Base-by-base conservation (phyloP, 2,888 invertebrate species). In the Meiosimyza decipiens region DNA sequence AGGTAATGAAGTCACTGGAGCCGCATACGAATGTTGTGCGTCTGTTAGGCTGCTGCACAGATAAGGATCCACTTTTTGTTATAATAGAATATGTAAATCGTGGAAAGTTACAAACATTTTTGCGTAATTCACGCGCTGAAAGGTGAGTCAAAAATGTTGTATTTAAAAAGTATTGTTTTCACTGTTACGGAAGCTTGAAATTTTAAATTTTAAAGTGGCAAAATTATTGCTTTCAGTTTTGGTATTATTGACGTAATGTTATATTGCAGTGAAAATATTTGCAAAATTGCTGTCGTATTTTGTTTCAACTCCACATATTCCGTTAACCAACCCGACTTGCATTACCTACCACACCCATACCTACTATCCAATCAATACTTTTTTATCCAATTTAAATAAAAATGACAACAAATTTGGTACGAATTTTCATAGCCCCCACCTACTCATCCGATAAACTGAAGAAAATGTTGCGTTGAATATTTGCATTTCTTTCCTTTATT, bases 1-100 rank as follows among this genome's bases (percentile, higher is more conserved):
- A 93, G 82, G 95, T 97, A 49, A 96, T 97, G 96, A 97, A 97
- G 88, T 93, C 92, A 83, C 88, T 98, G 71, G 95, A 95, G 64
- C 92, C 93, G 0, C 97, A 98, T 89, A 93, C 94, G 1, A 97
- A 97, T 83, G 95, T 97, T 2, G 96, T 97, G 0, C 90, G 94
- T 51, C 89, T 97, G 28, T 88, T 97, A 49, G 97, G 95, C 2
- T 95, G 96, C 82, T 97, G 97, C 85, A 95, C 95, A 6, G 95
- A 96, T 79, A 94, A 92, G 87, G 97, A 96, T 84, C 97, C 97
- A 12, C 91, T 95, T 74, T 93, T 97, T 83, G 94, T 97, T 28
- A 95, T 98, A 79, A 93, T 98, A 91, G 97, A 98, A 87, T 97
- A 94, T 84, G 94, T 97, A 11, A 91, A 92, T 80, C 90, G 93